These are phyloP conservation scores for Brotula barbata DNA, from an alignment of 2,797 vertebrate genomes.

Conservation along the genomic window DNA sequence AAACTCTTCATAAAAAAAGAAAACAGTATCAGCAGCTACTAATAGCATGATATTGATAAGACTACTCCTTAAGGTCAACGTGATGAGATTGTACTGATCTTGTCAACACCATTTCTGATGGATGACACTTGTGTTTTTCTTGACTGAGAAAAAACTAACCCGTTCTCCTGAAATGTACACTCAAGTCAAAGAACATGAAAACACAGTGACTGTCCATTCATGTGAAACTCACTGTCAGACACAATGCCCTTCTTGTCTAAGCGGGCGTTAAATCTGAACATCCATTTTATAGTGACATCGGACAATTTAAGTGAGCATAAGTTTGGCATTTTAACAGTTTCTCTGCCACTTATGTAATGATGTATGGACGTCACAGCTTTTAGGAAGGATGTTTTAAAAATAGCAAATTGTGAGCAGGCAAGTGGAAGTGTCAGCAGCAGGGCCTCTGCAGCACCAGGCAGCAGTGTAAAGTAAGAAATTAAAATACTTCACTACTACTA, in stretches of 20 bases:
- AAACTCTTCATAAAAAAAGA: too few species aligned
- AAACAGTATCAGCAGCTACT: too few species aligned
- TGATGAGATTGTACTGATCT: constrained; percentile 19
- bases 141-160: constrained; percentile 18
- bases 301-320: background rate
- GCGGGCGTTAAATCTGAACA: constrained; percentile 4
- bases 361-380: background rate
- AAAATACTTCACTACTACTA: too few species aligned
- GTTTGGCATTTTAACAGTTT: background rate
- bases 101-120: background rate
- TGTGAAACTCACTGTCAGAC: constrained; percentile 10
- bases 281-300: background rate
- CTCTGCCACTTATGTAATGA: constrained; percentile 13
- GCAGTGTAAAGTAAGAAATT: too few species aligned
- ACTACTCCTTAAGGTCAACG: constrained; percentile 7
- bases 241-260: background rate
- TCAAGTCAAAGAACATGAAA: constrained; percentile 9
- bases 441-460: background rate
- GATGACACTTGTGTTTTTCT: constrained; percentile 3
- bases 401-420: constrained; percentile 19
- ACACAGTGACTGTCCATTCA: constrained; percentile 7
- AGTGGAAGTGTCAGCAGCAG: background rate
- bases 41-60: background rate
- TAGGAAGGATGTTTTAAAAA: constrained; percentile 49
- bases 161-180: background rate